Evolutionary conservation across 2,888 invertebrate species (phyloP).

Genomic region (Ichneumon xanthorius): DNA sequence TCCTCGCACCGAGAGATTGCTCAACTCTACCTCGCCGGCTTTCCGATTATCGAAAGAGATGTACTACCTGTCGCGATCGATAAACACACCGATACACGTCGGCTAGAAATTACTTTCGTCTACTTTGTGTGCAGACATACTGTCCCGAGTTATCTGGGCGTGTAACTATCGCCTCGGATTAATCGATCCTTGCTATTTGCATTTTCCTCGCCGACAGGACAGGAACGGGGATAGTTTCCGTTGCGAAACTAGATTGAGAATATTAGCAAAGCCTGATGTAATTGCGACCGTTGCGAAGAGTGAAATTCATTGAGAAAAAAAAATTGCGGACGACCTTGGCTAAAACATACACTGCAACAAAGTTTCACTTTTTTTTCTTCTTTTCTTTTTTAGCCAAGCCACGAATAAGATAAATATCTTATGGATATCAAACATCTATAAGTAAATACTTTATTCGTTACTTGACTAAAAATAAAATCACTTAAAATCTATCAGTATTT

Average conservation of each 20-base stretch:
- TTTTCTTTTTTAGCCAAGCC: background rate
- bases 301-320: conserved; percentile 6
- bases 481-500: background rate
- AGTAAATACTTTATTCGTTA: background rate
- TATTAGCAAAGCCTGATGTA: conserved; percentile 42
- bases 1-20: conserved; percentile 25
- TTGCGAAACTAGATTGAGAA: conserved; percentile 47
- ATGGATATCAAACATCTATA: background rate
- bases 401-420: background rate
- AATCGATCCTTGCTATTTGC: conserved; percentile 36
- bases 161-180: conserved; percentile 3
- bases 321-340: conserved; percentile 36
- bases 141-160: background rate
- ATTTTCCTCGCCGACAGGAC: conserved; percentile 5
- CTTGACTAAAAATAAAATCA: background rate
- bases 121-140: background rate
- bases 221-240: conserved; percentile 18
- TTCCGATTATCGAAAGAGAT: conserved; percentile 22
- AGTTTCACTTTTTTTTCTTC: conserved; percentile 10
- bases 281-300: conserved; percentile 12
- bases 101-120: conserved; percentile 1
- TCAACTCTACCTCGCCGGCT: conserved; percentile 39
- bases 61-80: conserved; percentile 34
- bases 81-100: conserved; percentile 14
- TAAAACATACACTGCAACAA: background rate